Conservation (phyloP, 2,888 invertebrate species). For the Heliconius cydno region DNA sequence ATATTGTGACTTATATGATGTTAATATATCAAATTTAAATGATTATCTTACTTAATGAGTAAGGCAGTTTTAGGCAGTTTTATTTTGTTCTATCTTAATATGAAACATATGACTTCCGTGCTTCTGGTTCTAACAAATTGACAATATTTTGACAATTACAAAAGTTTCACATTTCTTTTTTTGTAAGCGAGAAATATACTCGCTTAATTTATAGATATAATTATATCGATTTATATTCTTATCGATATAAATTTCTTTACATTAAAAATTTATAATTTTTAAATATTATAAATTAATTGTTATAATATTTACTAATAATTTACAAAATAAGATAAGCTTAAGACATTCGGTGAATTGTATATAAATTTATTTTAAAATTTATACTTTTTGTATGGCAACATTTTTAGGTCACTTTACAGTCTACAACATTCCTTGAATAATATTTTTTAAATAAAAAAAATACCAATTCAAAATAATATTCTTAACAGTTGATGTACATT, state of each 20-base stretch:
- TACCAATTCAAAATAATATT: too few relatives aligned
- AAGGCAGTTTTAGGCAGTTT: neutral
- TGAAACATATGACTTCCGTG: too few relatives aligned
- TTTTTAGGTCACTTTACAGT: constrained; percentile 1
- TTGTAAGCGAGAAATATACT: neutral
- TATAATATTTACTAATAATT: neutral
- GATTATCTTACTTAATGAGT: neutral
- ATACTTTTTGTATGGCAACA: constrained; percentile 3
- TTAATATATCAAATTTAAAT: neutral
- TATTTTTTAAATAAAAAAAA: neutral
- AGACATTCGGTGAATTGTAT: neutral
- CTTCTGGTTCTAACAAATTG: neutral
- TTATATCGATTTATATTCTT: neutral
- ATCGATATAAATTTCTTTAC: too few relatives aligned
- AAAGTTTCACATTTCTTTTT: neutral
- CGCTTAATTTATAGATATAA: neutral
- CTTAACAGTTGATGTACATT: too few relatives aligned
- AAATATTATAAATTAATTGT: neutral
- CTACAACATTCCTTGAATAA: neutral
- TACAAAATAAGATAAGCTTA: neutral
- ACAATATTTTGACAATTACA: neutral
- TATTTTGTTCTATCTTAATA: neutral
- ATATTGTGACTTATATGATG: neutral
- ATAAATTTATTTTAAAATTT: neutral
- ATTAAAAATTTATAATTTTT: neutral